Base-by-base conservation (phyloP, 2,797 vertebrate genomes). In the Myotis findleyi region DNA sequence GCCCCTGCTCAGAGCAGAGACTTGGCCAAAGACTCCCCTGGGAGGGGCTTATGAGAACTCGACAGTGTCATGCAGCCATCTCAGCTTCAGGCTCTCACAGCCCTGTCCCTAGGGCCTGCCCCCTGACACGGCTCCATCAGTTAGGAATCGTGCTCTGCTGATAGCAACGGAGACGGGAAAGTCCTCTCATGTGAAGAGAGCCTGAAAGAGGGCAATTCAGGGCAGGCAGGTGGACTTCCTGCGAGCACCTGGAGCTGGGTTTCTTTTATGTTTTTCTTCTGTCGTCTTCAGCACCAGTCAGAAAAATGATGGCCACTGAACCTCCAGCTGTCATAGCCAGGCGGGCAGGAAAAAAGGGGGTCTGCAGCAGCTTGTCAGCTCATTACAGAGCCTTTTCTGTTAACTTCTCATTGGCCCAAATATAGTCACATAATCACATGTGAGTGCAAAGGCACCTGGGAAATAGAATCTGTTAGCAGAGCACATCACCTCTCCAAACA, bases 221-320 rank as follows among this genome's bases (percentile, higher is more conserved):
- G 53, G 68, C 33, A 82, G 53, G 4, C 47, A 18, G 47, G 44
- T 64, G 3, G 2, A 88, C 53, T 82, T 93, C 38, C 79, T 41
- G 16, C 12, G 33, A 38, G 57, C 36, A 23, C 17, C 2, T 73
- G 85, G 27, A 89, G 27, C n/a, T 3, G 13, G 38, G 49, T 6
- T 62, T 89, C 49, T 95, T 82, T 94, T 36, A 41, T 55, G 38
- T 79, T 75, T 88, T 33, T 53, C 30, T 84, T 79, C n/a, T 25
- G 62, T 11, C 12, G 6, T 55, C 53, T 91, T 87, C 84, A 77
- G 30, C 10, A 62, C 27, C 23, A 59, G 81, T 83, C 53, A 81
- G 66, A 76, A 77, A 66, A 75, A 84, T 69, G 33, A 73, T 71
- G 27, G 33, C 30, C 10, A 69, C 55, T 33, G 33, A 87, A 75